Evolutionary conservation across 1,140 invertebrate genomes (phyloP), one percentile per base, ranked within the genome.

Genomic region (Aphelinus atriplicis): DNA sequence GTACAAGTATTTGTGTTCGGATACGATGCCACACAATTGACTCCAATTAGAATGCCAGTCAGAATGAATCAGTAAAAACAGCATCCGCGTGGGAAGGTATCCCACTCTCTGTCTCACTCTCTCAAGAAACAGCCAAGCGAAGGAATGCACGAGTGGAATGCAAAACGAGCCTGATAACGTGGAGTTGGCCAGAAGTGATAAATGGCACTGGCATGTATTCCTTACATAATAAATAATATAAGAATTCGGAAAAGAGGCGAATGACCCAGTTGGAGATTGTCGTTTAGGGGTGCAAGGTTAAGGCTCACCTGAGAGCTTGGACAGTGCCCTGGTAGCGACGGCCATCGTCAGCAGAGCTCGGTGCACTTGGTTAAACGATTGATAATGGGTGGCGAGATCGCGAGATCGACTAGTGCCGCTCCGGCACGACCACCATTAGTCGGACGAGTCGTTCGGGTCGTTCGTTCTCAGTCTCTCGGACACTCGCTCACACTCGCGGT

Each of bases 251-350:
- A 26, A 26, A 26, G 26, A 26, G 56, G 60, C 45, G 55, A 26
- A 26, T 63, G 70, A 64, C 70, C 70, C 64, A 71, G 7, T 63
- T 71, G 70, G 64, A 63, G 26, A 26, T 26, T 26, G 26, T 26
- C 26, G 26, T 26, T 26, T 26, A 42, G 51, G 47, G 50, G 71
- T 72, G 62, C 71, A 72, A 72, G 71, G 71, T 72, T 72, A 72
- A 65, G 3, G 64, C 78, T 78, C 70, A 88, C 87, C 85, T 84
- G 87, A 79, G 57, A 88, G 79, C 84, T 87, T 86, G 53, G 86
- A 84, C 78, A 88, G 83, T 77, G 82, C 82, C 74, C 85, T 87
- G 70, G 81, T 81, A 83, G 84, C 86, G 74, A 87, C 86, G 83
- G 86, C 87, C 87, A 88, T 87, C 79, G 50, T 45, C 47, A 1